Conservation (phyloP, 2,113 vertebrate genomes). For the Colossoma macropomum region DNA sequence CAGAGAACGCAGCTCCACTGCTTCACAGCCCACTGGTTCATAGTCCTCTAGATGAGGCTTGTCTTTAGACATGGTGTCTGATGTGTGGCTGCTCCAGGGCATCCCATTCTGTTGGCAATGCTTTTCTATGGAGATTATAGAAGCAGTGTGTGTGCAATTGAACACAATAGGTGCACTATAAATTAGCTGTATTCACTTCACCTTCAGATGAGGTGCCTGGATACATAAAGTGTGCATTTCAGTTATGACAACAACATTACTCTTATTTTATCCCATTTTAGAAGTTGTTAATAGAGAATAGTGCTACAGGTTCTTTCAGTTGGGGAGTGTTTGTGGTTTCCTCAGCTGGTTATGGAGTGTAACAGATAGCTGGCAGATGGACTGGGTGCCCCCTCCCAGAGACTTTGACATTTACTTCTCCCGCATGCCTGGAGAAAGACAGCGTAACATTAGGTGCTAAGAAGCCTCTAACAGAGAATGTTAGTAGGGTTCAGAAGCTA, state of each 20-base stretch:
- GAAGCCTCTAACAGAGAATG: not conserved
- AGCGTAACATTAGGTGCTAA: slow-evolving; percentile 16
- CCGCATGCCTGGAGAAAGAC: slow-evolving; percentile 30
- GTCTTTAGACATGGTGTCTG: not conserved
- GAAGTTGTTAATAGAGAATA: not conserved
- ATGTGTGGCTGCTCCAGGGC: not conserved
- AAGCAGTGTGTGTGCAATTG: not conserved
- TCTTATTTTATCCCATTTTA: not conserved
- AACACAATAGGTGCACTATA: too few relatives aligned
- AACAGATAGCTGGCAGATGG: slow-evolving; percentile 37
- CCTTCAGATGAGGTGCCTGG: too few relatives aligned
- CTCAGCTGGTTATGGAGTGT: slow-evolving; percentile 13
- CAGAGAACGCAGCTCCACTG: too few relatives aligned
- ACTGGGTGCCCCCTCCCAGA: not conserved
- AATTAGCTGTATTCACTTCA: too few relatives aligned
- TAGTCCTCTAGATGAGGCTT: too few relatives aligned
- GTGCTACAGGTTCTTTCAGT: not conserved
- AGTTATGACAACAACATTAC: too few relatives aligned
- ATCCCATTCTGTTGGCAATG: too few relatives aligned
- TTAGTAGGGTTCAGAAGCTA: not conserved
- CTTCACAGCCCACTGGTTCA: too few relatives aligned
- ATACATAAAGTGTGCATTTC: too few relatives aligned
- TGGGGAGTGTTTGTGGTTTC: not conserved
- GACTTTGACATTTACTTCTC: slow-evolving; percentile 49
- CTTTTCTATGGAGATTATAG: not conserved